Evolutionary conservation across 92 coral and sea anemone species (phyloP), one percentile per base, ranked within the genome.

Genomic region (Palythoa grandiflora): DNA sequence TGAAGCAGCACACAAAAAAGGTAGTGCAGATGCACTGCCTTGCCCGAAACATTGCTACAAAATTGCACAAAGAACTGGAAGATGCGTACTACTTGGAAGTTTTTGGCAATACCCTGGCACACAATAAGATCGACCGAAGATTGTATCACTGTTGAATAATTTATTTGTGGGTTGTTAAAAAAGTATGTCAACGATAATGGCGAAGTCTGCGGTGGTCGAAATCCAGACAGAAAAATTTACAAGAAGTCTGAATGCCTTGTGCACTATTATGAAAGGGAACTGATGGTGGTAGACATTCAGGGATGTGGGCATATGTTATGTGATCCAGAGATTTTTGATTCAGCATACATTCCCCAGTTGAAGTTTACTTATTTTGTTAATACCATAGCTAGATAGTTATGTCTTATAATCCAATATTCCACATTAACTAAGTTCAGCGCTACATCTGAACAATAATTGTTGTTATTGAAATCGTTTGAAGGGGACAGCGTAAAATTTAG

Each of bases 241-340:
- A 47, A 85, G 83, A 85, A 73, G 38, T 55, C 88, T 15, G 83
- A 85, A 37, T 73, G 73, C 80, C 51, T 85, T 73, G 88, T 61
- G 37, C 88, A 73, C 39, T 84, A 71, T 39, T 84, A 39, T 47
- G 81, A 84, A 71, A 73, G n/a, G 53, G 79, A 85, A 52, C 78
- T 85, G 63, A 85, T 52, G 72, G 80, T 85, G 20, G 48, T 74
- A 60, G 88, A 84, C 81, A 84, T 85, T 85, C 83, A 85, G 44
- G 74, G 89, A 9, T 85, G 73, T 75, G 83, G 39, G 50, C 55
- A 55, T 77, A 73, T 21, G 52, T 66, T 85, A 37, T 85, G 83
- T 85, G 89, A 85, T 21, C 61, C 74, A 61, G 83, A 77, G 19
- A 77, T 77, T n/a, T n/a, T n/a, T n/a, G n/a, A n/a, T n/a, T n/a